A percentile compares a stretch with the other conserved stretches of the same genome.
Conservation (phyloP, 2,113 vertebrate species). For the Furnarius figulus region DNA sequence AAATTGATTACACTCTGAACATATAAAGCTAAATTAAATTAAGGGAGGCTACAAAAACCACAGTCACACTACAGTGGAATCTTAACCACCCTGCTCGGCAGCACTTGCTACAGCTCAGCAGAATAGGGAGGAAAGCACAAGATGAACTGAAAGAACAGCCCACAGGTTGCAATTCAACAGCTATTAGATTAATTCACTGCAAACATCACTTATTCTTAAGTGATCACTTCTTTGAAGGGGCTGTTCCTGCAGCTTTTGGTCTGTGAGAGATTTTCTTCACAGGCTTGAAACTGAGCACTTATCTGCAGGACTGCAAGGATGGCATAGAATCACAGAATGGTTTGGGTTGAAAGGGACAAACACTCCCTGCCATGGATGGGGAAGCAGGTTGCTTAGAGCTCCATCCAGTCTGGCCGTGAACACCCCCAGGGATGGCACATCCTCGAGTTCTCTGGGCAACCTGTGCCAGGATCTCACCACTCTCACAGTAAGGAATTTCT, state of each 20-base stretch:
- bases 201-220: background rate
- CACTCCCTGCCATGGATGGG: background rate
- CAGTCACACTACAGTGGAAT: background rate
- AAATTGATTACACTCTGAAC: conserved; percentile 59
- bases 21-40: conserved; percentile 54
- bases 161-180: background rate
- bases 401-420: background rate
- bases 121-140: fast-evolving
- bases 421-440: background rate
- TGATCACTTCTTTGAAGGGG: background rate
- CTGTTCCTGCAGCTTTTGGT: background rate
- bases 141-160: background rate
- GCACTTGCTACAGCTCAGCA: background rate
- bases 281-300: background rate
- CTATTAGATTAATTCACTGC: background rate
- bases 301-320: background rate
- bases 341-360: background rate
- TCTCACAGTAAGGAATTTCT: background rate
- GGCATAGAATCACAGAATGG: background rate
- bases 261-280: background rate
- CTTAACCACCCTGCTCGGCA: background rate
- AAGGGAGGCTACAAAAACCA: conserved; percentile 14
- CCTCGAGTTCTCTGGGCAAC: background rate
- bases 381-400: background rate
- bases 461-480: background rate